Evolutionary conservation across 2,113 vertebrate genomes (phyloP), one percentile per base, ranked within the genome.

Genomic region (Pachycephala philippinensis): DNA sequence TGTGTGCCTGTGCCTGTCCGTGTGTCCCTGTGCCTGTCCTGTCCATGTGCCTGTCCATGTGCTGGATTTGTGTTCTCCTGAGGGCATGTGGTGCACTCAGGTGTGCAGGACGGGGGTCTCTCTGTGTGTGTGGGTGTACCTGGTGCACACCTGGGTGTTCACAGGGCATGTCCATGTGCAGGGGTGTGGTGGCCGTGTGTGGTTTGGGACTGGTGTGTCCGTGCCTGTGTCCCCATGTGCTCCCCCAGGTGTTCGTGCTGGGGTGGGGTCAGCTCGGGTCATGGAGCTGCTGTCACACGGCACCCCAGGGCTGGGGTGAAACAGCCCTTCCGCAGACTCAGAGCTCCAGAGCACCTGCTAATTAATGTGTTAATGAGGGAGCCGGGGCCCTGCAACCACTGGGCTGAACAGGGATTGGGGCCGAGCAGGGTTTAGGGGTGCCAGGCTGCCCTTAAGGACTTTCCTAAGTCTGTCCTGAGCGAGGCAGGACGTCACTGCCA

Each of bases 131-230:
- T 10, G 40, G 13, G 11, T 1, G 13, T 6, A 3, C 18, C 33
- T 8, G 15, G 6, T 16, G 50, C 35, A 12, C 39, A 3, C 7
- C 4, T 12, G 27, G 12, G 5, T 14, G 37, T 0, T 26, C 39
- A 4, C 1, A 2, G 31, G 39, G 27, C n/a, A 19, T 4, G 0
- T 8, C 7, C 10, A 0, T 2, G 28, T 19, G 42, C 72, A 11
- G 79, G 26, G 14, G 0, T 23, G 66, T 2, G 10, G 7, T 9
- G 37, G 18, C 37, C 22, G 2, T 2, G 3, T 0, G 9, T 23
- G 26, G 2, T n/a, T 4, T 2, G 30, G 53, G 30, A 6, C 8
- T 1, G 30, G 10, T 3, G 15, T 45, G 40, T 20, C 45, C 2
- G 33, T 71, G 66, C 28, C 45, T 1, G 16, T 2, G 37, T 9